Conservation (phyloP, 2,113 vertebrate species). For the Neomonachus schauinslandi region DNA sequence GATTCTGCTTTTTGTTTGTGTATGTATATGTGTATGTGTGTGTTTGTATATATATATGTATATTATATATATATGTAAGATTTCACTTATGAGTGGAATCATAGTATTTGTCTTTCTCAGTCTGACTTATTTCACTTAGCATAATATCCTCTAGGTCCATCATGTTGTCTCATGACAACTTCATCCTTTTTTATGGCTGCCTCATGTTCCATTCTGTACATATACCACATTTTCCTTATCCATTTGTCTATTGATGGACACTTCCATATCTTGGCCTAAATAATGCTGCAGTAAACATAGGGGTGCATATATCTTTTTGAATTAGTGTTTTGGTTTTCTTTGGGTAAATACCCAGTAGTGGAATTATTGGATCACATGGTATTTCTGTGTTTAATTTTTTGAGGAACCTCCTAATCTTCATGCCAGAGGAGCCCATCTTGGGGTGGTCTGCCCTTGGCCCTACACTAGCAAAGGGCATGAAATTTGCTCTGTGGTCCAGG, state of each 20-base stretch:
- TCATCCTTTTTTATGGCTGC: not conserved
- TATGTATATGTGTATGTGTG: too few species aligned
- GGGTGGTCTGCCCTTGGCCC: not conserved
- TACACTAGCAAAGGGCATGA: not conserved
- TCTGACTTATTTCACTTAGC: not conserved
- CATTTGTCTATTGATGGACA: not conserved
- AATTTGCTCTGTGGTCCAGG: not conserved
- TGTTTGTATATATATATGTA: not conserved
- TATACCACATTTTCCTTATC: not conserved
- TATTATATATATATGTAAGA: not conserved
- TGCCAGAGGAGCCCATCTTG: not conserved
- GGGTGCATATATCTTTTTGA: not conserved
- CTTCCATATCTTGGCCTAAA: not conserved
- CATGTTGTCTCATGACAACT: not conserved
- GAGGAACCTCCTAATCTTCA: not conserved
- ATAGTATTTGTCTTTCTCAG: not conserved
- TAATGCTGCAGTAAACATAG: not conserved
- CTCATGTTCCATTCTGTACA: not conserved
- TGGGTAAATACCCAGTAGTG: too few species aligned
- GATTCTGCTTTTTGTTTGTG: not conserved
- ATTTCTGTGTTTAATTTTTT: not conserved
- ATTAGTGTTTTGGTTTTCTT: too few species aligned
- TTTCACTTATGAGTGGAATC: not conserved
- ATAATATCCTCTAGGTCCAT: not conserved
- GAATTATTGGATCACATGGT: not conserved